Percentiles rank a stretch among this genome's conserved stretches.
These are phyloP conservation scores for Pygoscelis adeliae DNA, from an alignment of 2,113 vertebrate species.

Conservation along the genomic window DNA sequence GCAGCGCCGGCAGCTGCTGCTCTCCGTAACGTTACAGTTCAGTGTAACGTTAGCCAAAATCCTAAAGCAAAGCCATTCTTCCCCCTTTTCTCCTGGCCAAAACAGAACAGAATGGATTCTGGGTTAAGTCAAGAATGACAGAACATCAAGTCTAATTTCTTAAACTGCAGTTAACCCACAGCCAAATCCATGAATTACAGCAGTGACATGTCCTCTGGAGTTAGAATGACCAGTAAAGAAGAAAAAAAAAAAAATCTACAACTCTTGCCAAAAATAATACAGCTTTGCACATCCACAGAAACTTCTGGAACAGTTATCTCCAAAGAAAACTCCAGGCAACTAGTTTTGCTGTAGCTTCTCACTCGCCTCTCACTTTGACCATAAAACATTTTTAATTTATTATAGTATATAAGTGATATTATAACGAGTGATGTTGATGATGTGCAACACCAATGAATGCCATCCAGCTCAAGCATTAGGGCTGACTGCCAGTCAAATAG, in stretches of 20 bases:
- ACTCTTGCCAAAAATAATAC: neutral
- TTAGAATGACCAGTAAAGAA: neutral
- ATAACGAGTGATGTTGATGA: neutral
- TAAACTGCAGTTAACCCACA: neutral
- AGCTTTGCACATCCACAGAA: neutral
- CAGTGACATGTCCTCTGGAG: neutral
- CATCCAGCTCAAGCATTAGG: conserved; percentile 23
- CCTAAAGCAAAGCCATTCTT: neutral
- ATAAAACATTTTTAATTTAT: neutral
- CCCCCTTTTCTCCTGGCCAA: neutral
- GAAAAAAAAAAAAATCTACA: neutral
- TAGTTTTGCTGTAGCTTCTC: neutral
- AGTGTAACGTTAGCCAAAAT: neutral
- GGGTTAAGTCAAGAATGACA: neutral
- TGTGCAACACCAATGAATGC: neutral
- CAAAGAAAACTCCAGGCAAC: neutral
- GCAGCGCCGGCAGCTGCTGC: neutral
- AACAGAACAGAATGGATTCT: neutral
- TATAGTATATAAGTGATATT: neutral
- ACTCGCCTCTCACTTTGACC: neutral
- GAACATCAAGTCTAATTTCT: neutral
- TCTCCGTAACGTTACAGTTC: neutral
- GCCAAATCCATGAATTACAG: neutral
- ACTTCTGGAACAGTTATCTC: neutral
- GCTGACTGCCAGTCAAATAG: conserved; percentile 6